Evolutionary conservation across 2,888 invertebrate genomes (phyloP).

Genomic region (Zaprionus obscuricornis): DNA sequence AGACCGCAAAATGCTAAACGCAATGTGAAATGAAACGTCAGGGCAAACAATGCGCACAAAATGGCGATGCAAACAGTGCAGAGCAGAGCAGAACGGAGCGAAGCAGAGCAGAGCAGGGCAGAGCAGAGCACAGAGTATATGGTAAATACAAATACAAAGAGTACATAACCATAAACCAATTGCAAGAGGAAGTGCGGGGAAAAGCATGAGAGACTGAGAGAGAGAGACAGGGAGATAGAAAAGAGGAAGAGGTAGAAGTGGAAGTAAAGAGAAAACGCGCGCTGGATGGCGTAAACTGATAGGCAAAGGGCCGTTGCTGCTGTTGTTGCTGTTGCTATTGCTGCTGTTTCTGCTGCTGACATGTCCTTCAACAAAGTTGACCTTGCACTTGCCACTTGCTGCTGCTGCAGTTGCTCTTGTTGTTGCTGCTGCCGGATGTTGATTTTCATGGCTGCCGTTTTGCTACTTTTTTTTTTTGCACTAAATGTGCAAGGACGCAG

Average conservation of each 20-base stretch:
- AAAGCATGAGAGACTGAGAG: no score
- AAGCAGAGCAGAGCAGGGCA: no score
- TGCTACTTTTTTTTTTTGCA: constrained; percentile 31
- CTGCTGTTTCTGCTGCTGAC: constrained; percentile 36
- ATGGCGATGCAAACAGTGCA: constrained; percentile 22
- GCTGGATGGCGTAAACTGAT: constrained; percentile 21
- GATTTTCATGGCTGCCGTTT: constrained; percentile 55
- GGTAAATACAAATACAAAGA: constrained; percentile 25
- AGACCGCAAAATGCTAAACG: constrained; percentile 62
- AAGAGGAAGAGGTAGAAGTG: no score
- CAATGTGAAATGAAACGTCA: constrained; percentile 60
- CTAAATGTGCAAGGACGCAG: constrained; percentile 56
- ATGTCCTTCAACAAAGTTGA: constrained; percentile 73
- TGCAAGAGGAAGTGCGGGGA: no score
- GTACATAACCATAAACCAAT: constrained; percentile 25
- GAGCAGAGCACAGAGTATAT: background rate
- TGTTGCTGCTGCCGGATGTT: constrained; percentile 63
- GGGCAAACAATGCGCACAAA: constrained; percentile 53
- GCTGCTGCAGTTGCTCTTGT: constrained; percentile 23
- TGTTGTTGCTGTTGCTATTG: constrained; percentile 26
- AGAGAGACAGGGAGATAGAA: no score
- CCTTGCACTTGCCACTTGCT: constrained; percentile 77
- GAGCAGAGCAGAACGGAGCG: no score
- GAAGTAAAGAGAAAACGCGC: no score
- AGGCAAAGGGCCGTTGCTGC: constrained; percentile 9